Percentiles rank a stretch among this genome's conserved stretches.
phyloP scores from a whole-genome alignment of 2,888 invertebrate genomes.

The Hedychridium roseum region DNA sequence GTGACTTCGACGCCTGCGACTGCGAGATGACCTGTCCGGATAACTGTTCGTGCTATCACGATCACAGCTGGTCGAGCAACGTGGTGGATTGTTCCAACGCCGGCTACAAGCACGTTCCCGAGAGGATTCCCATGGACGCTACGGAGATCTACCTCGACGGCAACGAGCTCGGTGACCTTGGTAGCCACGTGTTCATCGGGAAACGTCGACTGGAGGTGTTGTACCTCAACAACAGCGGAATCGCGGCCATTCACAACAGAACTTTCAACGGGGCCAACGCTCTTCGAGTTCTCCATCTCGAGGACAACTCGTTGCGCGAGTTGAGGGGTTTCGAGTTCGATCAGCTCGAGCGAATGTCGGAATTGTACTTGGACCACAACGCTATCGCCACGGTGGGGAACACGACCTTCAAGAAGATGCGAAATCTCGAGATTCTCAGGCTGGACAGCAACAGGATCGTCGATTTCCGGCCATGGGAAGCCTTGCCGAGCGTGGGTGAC shows the following conservation, averaged over 20 bases:
- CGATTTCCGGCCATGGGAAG: conserved; percentile 77
- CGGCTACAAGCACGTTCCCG: conserved; percentile 78
- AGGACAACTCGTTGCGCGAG: conserved; percentile 77
- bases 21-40: conserved; percentile 91
- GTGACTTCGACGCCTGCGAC: conserved; percentile 90
- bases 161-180: conserved; percentile 79
- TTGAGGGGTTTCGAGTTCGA: conserved; percentile 83
- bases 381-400: conserved; percentile 77
- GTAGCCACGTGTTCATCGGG: conserved; percentile 87
- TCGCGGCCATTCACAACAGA: conserved; percentile 79
- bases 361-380: conserved; percentile 81
- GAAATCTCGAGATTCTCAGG: conserved; percentile 75
- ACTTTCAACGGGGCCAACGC: conserved; percentile 83
- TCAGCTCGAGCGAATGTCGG: conserved; percentile 75
- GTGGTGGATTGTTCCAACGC: conserved; percentile 84
- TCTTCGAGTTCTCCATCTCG: conserved; percentile 78
- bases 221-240: conserved; percentile 81
- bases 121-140: conserved; percentile 87
- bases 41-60: conserved; percentile 87
- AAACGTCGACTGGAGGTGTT: conserved; percentile 82
- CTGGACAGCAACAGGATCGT: conserved; percentile 82
- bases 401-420: conserved; percentile 78
- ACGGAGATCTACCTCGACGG: conserved; percentile 88
- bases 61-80: conserved; percentile 85
- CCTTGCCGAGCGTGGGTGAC: conserved; percentile 66